Base-by-base conservation (phyloP, 2,113 vertebrate species). In the Beaufortia kweichowensis region DNA sequence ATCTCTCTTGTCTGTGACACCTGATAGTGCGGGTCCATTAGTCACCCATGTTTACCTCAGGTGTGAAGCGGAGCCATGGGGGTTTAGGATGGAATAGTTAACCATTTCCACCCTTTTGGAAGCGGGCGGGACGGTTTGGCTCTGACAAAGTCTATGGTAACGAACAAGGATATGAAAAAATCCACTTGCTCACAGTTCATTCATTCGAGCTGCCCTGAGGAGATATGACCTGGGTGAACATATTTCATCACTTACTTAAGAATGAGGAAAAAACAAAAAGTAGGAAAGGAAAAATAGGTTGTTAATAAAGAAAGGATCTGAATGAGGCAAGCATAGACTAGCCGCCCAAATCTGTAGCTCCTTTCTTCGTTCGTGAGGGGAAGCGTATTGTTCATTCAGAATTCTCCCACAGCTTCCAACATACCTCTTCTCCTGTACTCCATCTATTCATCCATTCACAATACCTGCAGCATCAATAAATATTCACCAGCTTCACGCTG, bases 21-120 rank as follows among this genome's bases (percentile, higher is more conserved):
- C 80, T 85, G 88, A 85, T 84, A 86, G 79, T 80, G 35, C n/a
- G 48, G 77, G 78, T 53, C 79, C 86, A 89, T 92, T 91, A 88
- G 88, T 90, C 85, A 88, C 68, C 72, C 24, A 5, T 90, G 88
- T 89, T 90, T 88, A 87, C 60, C 79, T 91, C 85, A 90, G 85
- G 84, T 83, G 84, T 79, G 78, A 53, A 57, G 67, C 83, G 79
- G 82, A 80, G 75, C 75, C 21, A 55, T 74, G 63, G 80, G 76
- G 68, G 71, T 79, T 78, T 50, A 59, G 65, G 24, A 26, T 26
- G 75, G n/a, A 11, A n/a, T 26, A 21, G 4, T 3, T 56, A 73
- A 19, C 53, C 15, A 19, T 62, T 35, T 39, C 72, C 72, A 35
- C 56, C 10, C 46, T 75, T 83, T 80, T 48, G 79, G 67, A 83